phyloP scores from a whole-genome alignment of 2,888 invertebrate species.

The Sepioteuthis lessoniana region DNA sequence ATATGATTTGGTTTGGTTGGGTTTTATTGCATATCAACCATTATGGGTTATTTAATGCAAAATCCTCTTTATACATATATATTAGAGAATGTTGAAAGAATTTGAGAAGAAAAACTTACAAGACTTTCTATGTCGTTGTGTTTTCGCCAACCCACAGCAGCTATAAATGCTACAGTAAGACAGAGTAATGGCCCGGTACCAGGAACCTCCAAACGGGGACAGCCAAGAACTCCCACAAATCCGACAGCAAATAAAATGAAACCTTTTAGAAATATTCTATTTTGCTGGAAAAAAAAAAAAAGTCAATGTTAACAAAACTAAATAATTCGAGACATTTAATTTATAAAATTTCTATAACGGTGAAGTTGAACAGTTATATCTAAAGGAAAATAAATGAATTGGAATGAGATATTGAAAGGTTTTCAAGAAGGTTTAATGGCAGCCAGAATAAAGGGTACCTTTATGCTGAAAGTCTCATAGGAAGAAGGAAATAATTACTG shows the following conservation, averaged over 20 bases:
- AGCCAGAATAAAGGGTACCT: no score
- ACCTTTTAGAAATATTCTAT: constrained; percentile 78
- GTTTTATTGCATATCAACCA: no score
- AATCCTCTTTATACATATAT: no score
- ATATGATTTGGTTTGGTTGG: no score
- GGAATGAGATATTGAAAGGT: no score
- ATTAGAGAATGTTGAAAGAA: not conserved
- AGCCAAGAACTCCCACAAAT: constrained; percentile 89
- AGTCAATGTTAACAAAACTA: not conserved
- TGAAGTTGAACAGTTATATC: no score
- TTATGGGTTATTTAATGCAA: no score
- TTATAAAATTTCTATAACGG: not conserved
- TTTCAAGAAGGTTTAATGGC: no score
- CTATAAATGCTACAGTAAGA: constrained; percentile 75
- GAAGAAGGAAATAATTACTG: no score
- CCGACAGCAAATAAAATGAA: constrained; percentile 87
- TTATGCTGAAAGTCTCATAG: no score
- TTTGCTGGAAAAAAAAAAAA: constrained; percentile 59
- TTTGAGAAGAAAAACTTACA: not conserved
- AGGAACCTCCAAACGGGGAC: constrained; percentile 84
- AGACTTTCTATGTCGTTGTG: constrained; percentile 54
- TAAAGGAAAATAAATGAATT: no score
- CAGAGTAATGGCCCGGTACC: constrained; percentile 83
- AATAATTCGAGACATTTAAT: not conserved
- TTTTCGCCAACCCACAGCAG: constrained; percentile 74